phyloP scores from a whole-genome alignment of 2,888 invertebrate genomes.

The Chalcis sispes region DNA sequence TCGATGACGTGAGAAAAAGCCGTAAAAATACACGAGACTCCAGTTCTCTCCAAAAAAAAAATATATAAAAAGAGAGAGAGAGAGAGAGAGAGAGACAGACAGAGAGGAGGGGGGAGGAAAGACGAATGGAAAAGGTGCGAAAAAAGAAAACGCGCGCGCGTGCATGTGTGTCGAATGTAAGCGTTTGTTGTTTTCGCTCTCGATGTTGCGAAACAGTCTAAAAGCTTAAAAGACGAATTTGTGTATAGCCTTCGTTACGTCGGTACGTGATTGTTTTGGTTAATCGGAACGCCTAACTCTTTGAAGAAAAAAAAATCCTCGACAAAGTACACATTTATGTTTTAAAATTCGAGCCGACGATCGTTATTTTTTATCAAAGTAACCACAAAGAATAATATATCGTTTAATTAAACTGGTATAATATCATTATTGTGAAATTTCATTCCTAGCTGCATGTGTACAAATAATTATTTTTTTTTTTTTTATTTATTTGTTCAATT shows the following conservation, averaged over 20 bases:
- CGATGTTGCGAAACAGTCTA: conserved; percentile 30
- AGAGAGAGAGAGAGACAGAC: background rate
- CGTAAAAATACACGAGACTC: too few relatives aligned
- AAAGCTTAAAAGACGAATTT: conserved; percentile 15
- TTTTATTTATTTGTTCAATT: too few relatives aligned
- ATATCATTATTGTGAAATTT: too few relatives aligned
- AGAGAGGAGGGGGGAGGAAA: background rate
- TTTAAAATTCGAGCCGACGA: too few relatives aligned
- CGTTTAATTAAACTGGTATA: too few relatives aligned
- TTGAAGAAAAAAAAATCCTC: too few relatives aligned
- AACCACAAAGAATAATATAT: too few relatives aligned
- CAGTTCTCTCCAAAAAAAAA: background rate
- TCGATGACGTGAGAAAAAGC: background rate
- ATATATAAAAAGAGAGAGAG: background rate
- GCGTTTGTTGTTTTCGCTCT: conserved; percentile 2
- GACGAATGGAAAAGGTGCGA: background rate
- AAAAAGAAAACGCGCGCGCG: background rate
- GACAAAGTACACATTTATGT: too few relatives aligned
- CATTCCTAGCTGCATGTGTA: too few relatives aligned
- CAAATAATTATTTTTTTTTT: too few relatives aligned
- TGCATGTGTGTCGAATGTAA: background rate
- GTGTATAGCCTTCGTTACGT: conserved; percentile 13
- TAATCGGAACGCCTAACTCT: too few relatives aligned
- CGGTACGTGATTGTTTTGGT: conserved; percentile 27
- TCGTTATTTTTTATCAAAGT: too few relatives aligned